Conservation (phyloP, 2,888 invertebrate species). For the Branchinecta sandiegonensis region DNA sequence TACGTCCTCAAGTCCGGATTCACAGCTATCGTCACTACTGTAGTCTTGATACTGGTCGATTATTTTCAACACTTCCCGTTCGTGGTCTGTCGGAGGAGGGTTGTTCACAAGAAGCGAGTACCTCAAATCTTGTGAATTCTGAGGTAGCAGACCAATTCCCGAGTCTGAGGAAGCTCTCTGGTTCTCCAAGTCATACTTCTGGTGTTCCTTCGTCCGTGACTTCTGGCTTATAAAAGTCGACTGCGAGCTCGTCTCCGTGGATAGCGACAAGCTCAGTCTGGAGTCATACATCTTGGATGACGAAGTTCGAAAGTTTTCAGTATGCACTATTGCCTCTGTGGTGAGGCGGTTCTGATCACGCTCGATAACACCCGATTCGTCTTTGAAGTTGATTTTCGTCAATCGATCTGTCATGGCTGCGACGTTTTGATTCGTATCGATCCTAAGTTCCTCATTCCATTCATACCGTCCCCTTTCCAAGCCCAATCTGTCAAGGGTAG, state of each 20-base stretch:
- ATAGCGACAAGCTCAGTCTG: background rate
- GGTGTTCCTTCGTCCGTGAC: background rate
- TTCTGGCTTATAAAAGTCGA: background rate
- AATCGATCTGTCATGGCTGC: background rate
- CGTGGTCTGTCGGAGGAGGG: background rate
- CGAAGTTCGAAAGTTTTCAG: background rate
- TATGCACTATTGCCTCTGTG: slow-evolving; percentile 7
- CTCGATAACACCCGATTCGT: background rate
- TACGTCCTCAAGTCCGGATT: background rate
- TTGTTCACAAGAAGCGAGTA: slow-evolving; percentile 2
- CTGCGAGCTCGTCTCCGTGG: background rate
- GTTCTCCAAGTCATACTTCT: slow-evolving; percentile 1
- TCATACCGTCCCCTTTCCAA: slow-evolving; percentile 18
- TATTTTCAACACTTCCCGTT: background rate
- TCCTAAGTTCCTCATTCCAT: background rate
- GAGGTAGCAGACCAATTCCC: slow-evolving; percentile 2
- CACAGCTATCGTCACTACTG: slow-evolving; percentile 10
- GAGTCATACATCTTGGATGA: slow-evolving; percentile 12
- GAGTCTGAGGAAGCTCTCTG: slow-evolving; percentile 13
- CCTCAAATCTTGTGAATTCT: background rate
- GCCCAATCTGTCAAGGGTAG: slow-evolving; percentile 19
- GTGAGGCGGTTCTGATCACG: background rate
- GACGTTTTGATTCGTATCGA: slow-evolving; percentile 9
- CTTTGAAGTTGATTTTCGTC: background rate
- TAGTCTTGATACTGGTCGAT: slow-evolving; percentile 16